Base-by-base conservation (phyloP, 2,113 vertebrate species). In the Paracanthobrama guichenoti region DNA sequence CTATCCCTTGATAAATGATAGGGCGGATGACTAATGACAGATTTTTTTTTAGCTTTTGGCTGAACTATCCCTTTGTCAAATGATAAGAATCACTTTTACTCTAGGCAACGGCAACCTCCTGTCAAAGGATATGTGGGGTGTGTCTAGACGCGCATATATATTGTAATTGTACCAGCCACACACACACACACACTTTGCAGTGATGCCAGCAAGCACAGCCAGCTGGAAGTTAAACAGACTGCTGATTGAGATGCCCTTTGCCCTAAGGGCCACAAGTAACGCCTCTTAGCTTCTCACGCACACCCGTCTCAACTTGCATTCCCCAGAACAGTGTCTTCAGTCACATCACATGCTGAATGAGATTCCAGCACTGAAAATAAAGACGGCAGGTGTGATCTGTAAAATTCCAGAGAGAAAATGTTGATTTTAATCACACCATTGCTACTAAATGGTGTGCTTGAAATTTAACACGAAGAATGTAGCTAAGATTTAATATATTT, bases 241-340 rank as follows among this genome's bases (percentile, higher is more conserved):
- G 53, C 28, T n/a, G 35, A 64, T n/a, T 46, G 35, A 64, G 3
- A 62, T 79, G 77, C 11, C 57, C 57, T 48, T 10, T 64, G 39
- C 35, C 77, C 24, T 3, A 24, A 64, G 77, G 77, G 77, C 39
- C 6, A 28, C 59, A 64, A 46, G 59, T 3, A 46, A 64, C 42
- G 55, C 39, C 35, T 64, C 8, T 48, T 3, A 8, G 26, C 73
- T 84, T 84, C 83, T 84, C 83, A 84, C 83, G 83, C 83, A 84
- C 83, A 84, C 7, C 42, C 9, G n/a, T n/a, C 53, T 46, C 55
- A 8, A 12, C 16, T 60, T 24, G 53, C 53, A 24, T 78, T 78
- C 55, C 55, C 53, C 55, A 78, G 55, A 6, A 24, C 4, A 3
- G 0, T 14, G 1, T 42, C 3, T 24, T 59, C 31, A 78, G 20